phyloP scores from a whole-genome alignment of 2,797 vertebrate genomes.

The Chelon auratus region DNA sequence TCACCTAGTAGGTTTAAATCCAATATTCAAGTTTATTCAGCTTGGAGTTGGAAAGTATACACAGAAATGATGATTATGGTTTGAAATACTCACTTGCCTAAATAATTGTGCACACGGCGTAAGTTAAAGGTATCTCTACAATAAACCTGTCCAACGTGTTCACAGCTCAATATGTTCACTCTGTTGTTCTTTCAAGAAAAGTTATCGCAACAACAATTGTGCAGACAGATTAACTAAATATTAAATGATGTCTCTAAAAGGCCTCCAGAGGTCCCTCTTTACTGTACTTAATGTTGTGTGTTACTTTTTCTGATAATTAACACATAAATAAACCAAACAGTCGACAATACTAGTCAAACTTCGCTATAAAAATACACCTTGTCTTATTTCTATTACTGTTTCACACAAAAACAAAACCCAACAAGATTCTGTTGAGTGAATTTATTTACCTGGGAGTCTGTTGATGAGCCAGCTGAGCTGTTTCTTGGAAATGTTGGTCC shows the following conservation, averaged over 20 bases:
- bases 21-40: no score
- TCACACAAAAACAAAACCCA: neutral
- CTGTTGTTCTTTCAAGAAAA: neutral
- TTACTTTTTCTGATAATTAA: neutral
- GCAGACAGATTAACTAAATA: neutral
- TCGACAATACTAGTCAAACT: neutral
- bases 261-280: neutral
- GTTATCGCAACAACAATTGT: conserved; percentile 5
- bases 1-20: no score
- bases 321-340: neutral
- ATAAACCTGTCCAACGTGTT: neutral
- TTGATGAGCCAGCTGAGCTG: conserved; percentile 99
- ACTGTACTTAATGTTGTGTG: neutral
- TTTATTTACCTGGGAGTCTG: conserved; percentile 90
- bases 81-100: no score
- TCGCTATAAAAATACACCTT: neutral
- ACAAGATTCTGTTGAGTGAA: neutral
- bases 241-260: neutral
- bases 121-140: neutral
- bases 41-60: no score
- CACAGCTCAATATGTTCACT: no score
- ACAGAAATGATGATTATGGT: no score
- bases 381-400: neutral
- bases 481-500: conserved; percentile 99
- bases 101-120: no score